Evolutionary conservation across 2,113 vertebrate genomes (phyloP).

Genomic region (Ciconia boyciana): DNA sequence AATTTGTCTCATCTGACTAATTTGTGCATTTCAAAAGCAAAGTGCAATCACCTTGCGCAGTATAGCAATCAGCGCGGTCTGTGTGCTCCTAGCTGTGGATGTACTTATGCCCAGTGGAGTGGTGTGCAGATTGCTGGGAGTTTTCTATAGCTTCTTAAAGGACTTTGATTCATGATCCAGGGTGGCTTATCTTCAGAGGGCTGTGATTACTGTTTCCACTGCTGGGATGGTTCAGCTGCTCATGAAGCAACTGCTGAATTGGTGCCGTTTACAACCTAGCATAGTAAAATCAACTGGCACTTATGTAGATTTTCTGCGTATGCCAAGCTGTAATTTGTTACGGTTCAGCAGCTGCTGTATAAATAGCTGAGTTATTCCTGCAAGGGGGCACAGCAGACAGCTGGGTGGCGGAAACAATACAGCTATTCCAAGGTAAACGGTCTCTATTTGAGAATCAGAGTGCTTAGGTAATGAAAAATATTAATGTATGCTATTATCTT

Average conservation of each 20-base stretch:
- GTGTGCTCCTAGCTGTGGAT: neutral
- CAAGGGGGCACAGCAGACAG: slow-evolving; percentile 48
- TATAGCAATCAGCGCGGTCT: fast-evolving
- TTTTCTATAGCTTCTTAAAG: slow-evolving; percentile 10
- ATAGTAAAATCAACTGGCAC: slow-evolving; percentile 32
- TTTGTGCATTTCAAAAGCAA: neutral
- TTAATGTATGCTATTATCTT: neutral
- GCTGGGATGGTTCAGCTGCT: slow-evolving; percentile 26
- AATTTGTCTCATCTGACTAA: neutral
- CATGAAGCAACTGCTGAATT: slow-evolving; percentile 4
- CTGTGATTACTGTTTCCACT: neutral
- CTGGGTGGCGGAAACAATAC: slow-evolving; percentile 37
- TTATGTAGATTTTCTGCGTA: neutral
- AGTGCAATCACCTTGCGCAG: neutral
- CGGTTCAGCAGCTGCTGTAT: slow-evolving; percentile 52
- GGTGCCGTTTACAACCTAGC: slow-evolving; percentile 1
- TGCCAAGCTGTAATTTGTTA: slow-evolving; percentile 61
- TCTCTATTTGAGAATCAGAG: neutral
- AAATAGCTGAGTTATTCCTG: slow-evolving; percentile 58
- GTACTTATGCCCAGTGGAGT: neutral
- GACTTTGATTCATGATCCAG: slow-evolving; percentile 64
- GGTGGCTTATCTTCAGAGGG: slow-evolving; percentile 36
- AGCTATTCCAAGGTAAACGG: slow-evolving; percentile 59
- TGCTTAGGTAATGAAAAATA: slow-evolving; percentile 9
- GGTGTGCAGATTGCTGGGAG: neutral